Percentiles rank a stretch among this genome's conserved stretches.
Evolutionary conservation across 2,797 vertebrate genomes (phyloP).

Genomic region (Sparidentex hasta): DNA sequence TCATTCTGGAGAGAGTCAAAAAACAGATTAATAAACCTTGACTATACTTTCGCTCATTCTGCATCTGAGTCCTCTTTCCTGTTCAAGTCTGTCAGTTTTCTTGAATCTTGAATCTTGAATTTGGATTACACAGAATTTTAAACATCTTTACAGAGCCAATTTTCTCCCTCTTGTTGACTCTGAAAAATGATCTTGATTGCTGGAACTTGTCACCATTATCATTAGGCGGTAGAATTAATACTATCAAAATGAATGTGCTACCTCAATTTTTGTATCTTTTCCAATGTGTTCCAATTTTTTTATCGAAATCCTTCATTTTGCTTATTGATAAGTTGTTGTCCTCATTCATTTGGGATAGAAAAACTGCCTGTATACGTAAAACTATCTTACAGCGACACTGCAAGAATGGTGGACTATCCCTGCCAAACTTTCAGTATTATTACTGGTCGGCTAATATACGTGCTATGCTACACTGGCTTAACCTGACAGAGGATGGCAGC

Average conservation of each 20-base stretch:
- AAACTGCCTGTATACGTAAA: background rate
- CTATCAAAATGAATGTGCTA: background rate
- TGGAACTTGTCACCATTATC: background rate
- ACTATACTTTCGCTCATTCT: no score
- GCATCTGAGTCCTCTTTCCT: no score
- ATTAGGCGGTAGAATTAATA: background rate
- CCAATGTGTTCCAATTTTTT: background rate
- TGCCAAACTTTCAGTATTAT: background rate
- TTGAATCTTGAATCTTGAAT: no score
- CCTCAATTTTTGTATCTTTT: background rate
- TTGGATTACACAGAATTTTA: background rate
- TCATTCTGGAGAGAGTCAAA: no score
- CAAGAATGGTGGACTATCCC: background rate
- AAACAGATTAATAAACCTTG: no score
- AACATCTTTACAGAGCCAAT: background rate
- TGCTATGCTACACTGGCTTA: background rate
- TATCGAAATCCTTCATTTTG: background rate
- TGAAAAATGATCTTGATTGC: no score
- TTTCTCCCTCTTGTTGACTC: background rate
- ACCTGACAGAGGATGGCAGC: background rate
- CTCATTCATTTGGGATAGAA: background rate
- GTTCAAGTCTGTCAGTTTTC: no score
- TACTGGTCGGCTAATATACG: background rate
- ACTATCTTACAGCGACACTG: background rate
- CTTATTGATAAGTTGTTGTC: background rate